Evolutionary conservation across 2,797 vertebrate species (phyloP).

Genomic region (Spinus olivaceus): DNA sequence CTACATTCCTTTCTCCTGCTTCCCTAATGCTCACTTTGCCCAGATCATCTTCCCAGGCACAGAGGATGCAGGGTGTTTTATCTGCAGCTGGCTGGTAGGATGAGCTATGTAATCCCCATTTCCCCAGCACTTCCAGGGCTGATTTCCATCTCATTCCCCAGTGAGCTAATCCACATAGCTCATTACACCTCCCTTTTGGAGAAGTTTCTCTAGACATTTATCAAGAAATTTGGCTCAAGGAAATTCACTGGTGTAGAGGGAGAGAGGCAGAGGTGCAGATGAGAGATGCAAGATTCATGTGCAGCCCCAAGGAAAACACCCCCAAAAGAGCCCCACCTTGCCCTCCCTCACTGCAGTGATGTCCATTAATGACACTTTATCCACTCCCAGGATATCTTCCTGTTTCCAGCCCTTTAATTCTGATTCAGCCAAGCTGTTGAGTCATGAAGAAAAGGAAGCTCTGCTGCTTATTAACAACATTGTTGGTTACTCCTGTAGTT

Average conservation of each 20-base stretch:
- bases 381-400: not conserved
- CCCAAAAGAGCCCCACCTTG: not conserved
- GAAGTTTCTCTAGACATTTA: not conserved
- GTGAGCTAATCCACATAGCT: not conserved
- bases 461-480: not conserved
- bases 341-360: too few relatives aligned
- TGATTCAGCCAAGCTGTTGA: not conserved
- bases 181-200: not conserved
- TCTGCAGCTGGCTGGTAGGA: not conserved
- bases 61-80: not conserved
- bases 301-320: not conserved
- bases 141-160: not conserved
- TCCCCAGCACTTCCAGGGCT: not conserved
- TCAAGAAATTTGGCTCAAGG: not conserved
- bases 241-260: not conserved
- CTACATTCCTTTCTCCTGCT: not conserved
- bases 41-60: not conserved
- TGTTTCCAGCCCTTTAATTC: not conserved
- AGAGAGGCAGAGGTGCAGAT: not conserved
- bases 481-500: not conserved
- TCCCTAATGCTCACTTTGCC: not conserved
- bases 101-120: not conserved
- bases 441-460: not conserved
- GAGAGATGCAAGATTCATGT: not conserved
- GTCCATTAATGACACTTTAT: not conserved